Evolutionary conservation across 1,140 invertebrate genomes (phyloP), one percentile per base, ranked within the genome.

Genomic region (Drosophila nigromelanica): DNA sequence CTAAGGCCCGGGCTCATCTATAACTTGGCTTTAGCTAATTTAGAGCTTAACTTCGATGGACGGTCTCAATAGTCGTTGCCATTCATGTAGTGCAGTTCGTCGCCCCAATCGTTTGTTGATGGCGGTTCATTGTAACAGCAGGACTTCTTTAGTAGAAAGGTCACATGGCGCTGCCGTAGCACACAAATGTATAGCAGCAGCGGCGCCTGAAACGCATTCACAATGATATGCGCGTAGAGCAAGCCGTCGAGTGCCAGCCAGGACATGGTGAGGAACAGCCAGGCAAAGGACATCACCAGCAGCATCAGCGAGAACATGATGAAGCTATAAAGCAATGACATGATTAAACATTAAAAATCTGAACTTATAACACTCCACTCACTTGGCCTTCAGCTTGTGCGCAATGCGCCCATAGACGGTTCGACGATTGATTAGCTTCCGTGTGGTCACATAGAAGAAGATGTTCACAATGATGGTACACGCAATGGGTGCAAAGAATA

Each of bases 71-170:
- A 95, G 87, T 95, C 94, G 63, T 94, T 95, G 21, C 95, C 94
- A 89, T 96, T 96, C 93, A 96, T 96, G 62, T 96, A 95, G 42
- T 95, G 95, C 95, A 97, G 95, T 93, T 97, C 96, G 90, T 97
- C 96, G 5, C 96, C 96, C 96, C 96, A 97, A 79, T 97, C 96
- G 2, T 94, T 95, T 0, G 94, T 93, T 5, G 93, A 91, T 27
- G 93, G 93, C 0, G 95, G 94, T 66, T 95, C 94, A 12, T 94
- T 94, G 80, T 95, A 95, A 80, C 95, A 96, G 91, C 95, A 97
- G 45, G 95, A 95, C 91, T 97, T 96, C 45, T 94, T 94, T 5
- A 97, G 91, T 43, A 97, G 92, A 91, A 95, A 96, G 5, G 94
- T 95, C 0, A 97, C 96, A 76, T 96, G 95, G 64, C 94, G 94